Evolutionary conservation across 2,113 vertebrate genomes (phyloP).

Genomic region (Albula glossodonta): DNA sequence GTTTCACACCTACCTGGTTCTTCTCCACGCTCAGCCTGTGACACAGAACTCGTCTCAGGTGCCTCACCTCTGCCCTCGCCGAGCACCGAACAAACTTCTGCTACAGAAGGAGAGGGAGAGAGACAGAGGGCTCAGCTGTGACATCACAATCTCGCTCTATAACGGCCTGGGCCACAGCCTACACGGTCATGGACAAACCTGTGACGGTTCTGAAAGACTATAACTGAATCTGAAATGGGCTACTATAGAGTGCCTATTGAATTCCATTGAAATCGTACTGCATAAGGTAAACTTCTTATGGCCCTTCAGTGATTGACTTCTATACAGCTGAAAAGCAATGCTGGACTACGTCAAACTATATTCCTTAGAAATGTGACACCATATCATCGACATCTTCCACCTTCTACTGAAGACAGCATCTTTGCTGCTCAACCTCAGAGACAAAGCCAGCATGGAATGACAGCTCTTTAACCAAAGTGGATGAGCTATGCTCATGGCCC

Average conservation of each 20-base stretch:
- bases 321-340: neutral
- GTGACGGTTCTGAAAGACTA: too few species aligned
- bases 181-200: too few species aligned
- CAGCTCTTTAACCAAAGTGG: neutral
- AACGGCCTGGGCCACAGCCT: neutral
- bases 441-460: neutral
- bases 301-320: too few species aligned
- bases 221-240: too few species aligned
- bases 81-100: slow-evolving; percentile 79
- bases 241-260: too few species aligned
- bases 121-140: neutral
- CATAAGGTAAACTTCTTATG: too few species aligned
- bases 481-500: neutral
- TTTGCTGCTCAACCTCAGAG: neutral
- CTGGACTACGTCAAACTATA: neutral
- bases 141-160: neutral
- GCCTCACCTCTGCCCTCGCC: slow-evolving; percentile 73
- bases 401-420: neutral
- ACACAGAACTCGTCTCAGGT: slow-evolving; percentile 75
- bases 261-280: too few species aligned
- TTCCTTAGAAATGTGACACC: neutral
- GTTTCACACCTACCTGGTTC: slow-evolving; percentile 61
- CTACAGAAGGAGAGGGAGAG: slow-evolving; percentile 44
- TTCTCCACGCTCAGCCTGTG: slow-evolving; percentile 69
- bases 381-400: neutral